A percentile compares a stretch with the other conserved stretches of the same genome.
Conservation (phyloP, 2,113 vertebrate species). For the Coregonus clupeaformis region DNA sequence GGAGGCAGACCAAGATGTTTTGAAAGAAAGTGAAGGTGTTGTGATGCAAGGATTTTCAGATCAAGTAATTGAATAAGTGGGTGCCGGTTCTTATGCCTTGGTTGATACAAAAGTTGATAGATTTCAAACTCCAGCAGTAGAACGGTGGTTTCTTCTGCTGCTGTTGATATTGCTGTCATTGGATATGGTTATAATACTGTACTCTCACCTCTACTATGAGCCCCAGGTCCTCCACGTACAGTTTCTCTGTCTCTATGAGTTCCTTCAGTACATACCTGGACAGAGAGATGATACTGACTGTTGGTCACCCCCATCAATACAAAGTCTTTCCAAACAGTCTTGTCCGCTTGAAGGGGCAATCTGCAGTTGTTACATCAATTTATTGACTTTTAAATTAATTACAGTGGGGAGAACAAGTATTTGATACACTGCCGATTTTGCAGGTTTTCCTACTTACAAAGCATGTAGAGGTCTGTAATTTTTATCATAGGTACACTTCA, state of each 20-base stretch:
- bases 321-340: too few relatives aligned
- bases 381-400: too few relatives aligned
- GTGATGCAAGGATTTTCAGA: conserved; percentile 47
- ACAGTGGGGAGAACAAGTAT: too few relatives aligned
- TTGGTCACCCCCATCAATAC: not conserved
- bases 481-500: too few relatives aligned
- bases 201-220: conserved; percentile 86
- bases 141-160: too few relatives aligned
- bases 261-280: conserved; percentile 87
- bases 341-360: too few relatives aligned
- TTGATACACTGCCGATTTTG: too few relatives aligned
- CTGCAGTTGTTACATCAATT: too few relatives aligned
- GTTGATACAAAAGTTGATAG: not conserved
- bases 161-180: too few relatives aligned
- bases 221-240: conserved; percentile 86
- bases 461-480: too few relatives aligned
- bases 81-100: not conserved
- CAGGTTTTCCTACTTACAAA: too few relatives aligned
- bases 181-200: too few relatives aligned
- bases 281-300: conserved; percentile 15
- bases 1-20: conserved; percentile 26
- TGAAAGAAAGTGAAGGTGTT: conserved; percentile 26
- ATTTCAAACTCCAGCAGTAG: not conserved
- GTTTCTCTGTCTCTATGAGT: conserved; percentile 89
- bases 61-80: conserved; percentile 23